Base-by-base conservation (phyloP, 1,140 invertebrate species). In the Melitaea cinxia region DNA sequence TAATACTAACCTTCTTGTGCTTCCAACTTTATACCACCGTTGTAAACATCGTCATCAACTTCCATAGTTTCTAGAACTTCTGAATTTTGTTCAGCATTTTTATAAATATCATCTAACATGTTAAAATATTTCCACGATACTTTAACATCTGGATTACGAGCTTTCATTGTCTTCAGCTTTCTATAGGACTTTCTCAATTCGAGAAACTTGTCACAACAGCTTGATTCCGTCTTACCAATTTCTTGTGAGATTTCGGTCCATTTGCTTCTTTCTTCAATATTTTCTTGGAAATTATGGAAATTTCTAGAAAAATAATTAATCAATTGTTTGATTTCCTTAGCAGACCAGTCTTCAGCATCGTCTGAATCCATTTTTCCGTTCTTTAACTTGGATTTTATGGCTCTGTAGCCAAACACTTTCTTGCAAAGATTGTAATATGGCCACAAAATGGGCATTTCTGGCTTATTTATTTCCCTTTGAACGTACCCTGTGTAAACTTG, bases 71-170 rank as follows among this genome's bases (percentile, higher is more conserved):
- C 63, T 7, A 70, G 60, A 54, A 65, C 50, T 9, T 66, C 47
- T 17, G 23, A 24, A 66, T 9, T 66, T 2, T 71, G 54, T 9
- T 58, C 57, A 30, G 63, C 57, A 12, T 60, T 66, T n/a, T 45
- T 73, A 57, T 81, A 89, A 37, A 91, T 80, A 15, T 85, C 65
- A 47, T 91, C 82, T 35, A 91, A 78, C 66, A 82, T 73, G 64
- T 72, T 79, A 54, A 83, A 91, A 69, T 89, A 89, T 49, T 86
- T 88, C 88, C 88, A 91, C 0, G 82, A 79, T 0, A 91, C 75
- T 26, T 85, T 89, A 1, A 77, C 77, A 15, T 83, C 77, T 1
- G 88, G 80, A 62, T 85, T 83, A 14, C 78, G 71, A 2, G 70
- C 50, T 26, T 80, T 87, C 78, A 86, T 84, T 0, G 84, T 87